Conservation (phyloP, 2,888 invertebrate genomes). For the Acronicta aceris region DNA sequence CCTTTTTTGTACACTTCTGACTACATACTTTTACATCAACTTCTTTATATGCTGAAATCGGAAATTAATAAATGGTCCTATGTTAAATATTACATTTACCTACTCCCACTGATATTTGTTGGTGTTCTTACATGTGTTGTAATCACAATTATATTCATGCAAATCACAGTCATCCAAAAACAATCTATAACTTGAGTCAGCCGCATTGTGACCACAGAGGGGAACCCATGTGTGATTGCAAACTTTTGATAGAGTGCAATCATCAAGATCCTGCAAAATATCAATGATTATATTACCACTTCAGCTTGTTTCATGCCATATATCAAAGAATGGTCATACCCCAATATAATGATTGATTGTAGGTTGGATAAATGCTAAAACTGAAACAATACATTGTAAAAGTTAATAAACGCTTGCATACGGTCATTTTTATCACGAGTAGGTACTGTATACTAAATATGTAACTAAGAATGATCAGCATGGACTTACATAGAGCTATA, state of each 20-base stretch:
- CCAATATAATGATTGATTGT: constrained; percentile 35
- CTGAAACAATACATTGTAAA: constrained; percentile 32
- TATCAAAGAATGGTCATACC: constrained; percentile 20
- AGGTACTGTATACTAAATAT: no score
- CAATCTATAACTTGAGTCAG: constrained; percentile 42
- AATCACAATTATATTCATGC: constrained; percentile 75
- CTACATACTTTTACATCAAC: constrained; percentile 35
- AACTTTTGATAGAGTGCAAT: constrained; percentile 64
- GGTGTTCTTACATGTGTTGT: constrained; percentile 63
- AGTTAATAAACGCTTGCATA: not conserved
- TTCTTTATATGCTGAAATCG: constrained; percentile 45
- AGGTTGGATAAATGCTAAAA: constrained; percentile 19
- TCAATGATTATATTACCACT: not conserved
- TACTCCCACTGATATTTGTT: no score
- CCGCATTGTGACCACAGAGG: constrained; percentile 66
- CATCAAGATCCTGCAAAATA: constrained; percentile 62
- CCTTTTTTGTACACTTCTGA: constrained; percentile 26
- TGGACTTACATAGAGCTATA: constrained; percentile 33
- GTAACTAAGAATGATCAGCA: not conserved
- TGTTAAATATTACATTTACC: no score
- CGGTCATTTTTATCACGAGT: no score
- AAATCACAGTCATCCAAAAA: constrained; percentile 78
- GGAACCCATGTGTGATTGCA: constrained; percentile 74
- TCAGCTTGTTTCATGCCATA: not conserved
- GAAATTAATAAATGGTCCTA: not conserved